Conservation (phyloP, 1,140 invertebrate species). For the Listronotus oregonensis region DNA sequence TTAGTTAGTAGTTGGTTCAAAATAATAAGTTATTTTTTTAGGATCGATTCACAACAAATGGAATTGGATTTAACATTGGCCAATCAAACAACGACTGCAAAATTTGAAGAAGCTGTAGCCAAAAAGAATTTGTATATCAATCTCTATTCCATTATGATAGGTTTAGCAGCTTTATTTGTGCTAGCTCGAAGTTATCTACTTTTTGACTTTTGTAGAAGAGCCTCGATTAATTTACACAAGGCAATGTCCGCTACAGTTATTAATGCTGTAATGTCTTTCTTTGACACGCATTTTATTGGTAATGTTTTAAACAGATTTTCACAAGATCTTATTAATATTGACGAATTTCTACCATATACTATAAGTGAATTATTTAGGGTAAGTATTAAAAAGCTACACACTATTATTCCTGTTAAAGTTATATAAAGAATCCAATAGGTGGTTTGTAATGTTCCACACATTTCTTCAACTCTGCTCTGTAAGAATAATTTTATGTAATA, state of each 20-base stretch:
- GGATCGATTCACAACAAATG: constrained; percentile 37
- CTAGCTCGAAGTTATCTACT: constrained; percentile 23
- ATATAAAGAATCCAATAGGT: too few relatives aligned
- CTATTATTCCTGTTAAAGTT: too few relatives aligned
- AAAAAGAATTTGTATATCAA: constrained; percentile 21
- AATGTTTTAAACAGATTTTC: constrained; percentile 50
- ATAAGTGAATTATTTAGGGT: constrained; percentile 40
- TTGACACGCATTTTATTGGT: constrained; percentile 48
- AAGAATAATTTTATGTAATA: too few relatives aligned
- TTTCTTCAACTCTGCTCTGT: too few relatives aligned
- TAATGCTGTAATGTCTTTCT: constrained; percentile 47
- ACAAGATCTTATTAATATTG: constrained; percentile 44
- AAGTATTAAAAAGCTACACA: constrained; percentile 12
- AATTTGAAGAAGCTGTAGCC: constrained; percentile 19
- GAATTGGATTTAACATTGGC: constrained; percentile 18
- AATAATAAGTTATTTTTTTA: constrained; percentile 20
- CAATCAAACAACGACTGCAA: constrained; percentile 24
- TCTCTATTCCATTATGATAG: constrained; percentile 34
- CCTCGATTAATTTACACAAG: constrained; percentile 45
- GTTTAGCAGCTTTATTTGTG: constrained; percentile 11
- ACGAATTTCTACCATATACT: constrained; percentile 44
- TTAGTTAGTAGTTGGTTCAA: too few relatives aligned
- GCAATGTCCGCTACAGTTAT: constrained; percentile 40
- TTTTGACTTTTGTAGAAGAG: constrained; percentile 36
- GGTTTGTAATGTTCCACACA: too few relatives aligned